These are phyloP conservation scores for Calephelis virginiensis DNA, from an alignment of 1,140 invertebrate genomes.

Conservation along the genomic window DNA sequence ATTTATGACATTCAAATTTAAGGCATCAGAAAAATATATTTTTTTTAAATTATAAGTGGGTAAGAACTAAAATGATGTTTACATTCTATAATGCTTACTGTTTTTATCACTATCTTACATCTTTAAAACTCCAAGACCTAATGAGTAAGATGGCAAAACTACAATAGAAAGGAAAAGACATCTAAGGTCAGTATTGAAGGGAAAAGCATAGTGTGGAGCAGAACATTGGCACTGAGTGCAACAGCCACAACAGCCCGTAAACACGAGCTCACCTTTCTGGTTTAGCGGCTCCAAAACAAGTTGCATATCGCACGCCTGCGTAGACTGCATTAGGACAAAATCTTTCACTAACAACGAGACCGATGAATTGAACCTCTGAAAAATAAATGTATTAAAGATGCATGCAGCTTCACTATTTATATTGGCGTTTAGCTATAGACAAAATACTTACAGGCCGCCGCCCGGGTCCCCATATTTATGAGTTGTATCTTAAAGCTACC, in stretches of 20 bases:
- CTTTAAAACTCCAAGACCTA: background rate
- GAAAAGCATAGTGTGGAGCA: constrained; percentile 33
- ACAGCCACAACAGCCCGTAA: constrained; percentile 54
- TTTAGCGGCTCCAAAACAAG: constrained; percentile 63
- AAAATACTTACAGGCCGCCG: constrained; percentile 84
- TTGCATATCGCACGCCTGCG: constrained; percentile 62
- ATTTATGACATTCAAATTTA: too few species aligned
- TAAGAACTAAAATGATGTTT: too few species aligned
- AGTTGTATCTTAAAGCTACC: constrained; percentile 82
- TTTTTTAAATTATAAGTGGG: too few species aligned
- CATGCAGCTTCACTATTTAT: constrained; percentile 42
- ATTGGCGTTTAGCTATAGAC: constrained; percentile 38
- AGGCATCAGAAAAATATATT: too few species aligned
- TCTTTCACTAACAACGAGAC: constrained; percentile 65
- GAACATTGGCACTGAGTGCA: constrained; percentile 44
- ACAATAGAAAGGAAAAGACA: constrained; percentile 32
- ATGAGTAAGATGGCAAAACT: constrained; percentile 35
- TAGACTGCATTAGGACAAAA: constrained; percentile 72
- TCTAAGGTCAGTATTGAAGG: constrained; percentile 31
- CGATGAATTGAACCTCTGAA: constrained; percentile 64
- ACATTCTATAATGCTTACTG: too few species aligned
- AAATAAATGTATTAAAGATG: constrained; percentile 70
- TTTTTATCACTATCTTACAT: background rate
- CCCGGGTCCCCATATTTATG: constrained; percentile 86
- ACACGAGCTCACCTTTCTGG: constrained; percentile 71